A percentile compares a stretch with the other conserved stretches of the same genome.
Conservation (phyloP, 92 coral and sea anemone genomes). For the Desmophyllum pertusum region DNA sequence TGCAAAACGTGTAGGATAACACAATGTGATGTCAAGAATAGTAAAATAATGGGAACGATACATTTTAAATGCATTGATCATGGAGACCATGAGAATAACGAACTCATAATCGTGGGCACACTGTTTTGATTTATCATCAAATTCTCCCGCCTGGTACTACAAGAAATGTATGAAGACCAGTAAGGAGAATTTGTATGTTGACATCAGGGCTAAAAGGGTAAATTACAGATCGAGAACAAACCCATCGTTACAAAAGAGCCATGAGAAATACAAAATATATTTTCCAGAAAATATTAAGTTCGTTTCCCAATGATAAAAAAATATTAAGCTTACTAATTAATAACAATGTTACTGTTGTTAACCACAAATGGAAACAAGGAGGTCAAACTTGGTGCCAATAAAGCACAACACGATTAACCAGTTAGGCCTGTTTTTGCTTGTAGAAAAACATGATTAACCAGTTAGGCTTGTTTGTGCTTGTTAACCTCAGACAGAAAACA, state of each 20-base stretch:
- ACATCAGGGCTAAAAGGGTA: background rate
- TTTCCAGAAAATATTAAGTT: background rate
- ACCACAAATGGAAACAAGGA: background rate
- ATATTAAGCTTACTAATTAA: background rate
- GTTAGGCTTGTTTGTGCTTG: background rate
- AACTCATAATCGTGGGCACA: background rate
- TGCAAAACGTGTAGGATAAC: background rate
- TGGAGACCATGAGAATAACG: background rate
- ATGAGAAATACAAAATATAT: background rate
- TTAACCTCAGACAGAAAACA: background rate
- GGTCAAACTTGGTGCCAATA: background rate
- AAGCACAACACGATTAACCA: background rate
- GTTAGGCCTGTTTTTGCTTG: background rate
- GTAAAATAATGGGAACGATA: background rate
- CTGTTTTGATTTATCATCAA: background rate
- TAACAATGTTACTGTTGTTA: background rate
- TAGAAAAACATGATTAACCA: background rate
- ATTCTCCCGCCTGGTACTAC: background rate
- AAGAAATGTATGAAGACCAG: background rate
- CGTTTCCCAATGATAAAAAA: background rate
- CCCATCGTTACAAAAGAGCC: background rate
- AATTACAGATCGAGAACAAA: background rate
- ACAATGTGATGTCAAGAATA: background rate
- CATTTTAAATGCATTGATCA: background rate
- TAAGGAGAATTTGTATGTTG: background rate